Base-by-base conservation (phyloP, 2,113 vertebrate genomes). In the Tylochromis polylepis region DNA sequence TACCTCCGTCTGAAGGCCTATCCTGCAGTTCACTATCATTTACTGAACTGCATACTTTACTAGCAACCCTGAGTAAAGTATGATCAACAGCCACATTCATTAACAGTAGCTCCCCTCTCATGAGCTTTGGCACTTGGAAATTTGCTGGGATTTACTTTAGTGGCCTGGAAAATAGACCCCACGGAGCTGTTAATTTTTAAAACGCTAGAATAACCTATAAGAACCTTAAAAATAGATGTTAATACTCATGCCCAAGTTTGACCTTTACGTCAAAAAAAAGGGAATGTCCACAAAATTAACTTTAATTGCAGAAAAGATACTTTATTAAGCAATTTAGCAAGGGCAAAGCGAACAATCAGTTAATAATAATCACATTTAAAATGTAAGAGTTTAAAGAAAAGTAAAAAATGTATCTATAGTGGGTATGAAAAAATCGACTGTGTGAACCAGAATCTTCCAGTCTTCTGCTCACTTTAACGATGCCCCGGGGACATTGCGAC, bases 401-500 rank as follows among this genome's bases (percentile, higher is more conserved):
- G 55, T 56, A 56, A 12, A 56, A 24, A 14, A 2, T 0, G 41
- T 24, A 24, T 57, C 22, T 24, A 20, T 57, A 24, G 11, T 24
- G 55, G n/a, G n/a, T 56, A 24, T 2, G 24, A 56, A 22, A 55
- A 22, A 6, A 20, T 20, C 10, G 2, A 24, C 55, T 56, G 11
- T 56, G 2, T 57, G 0, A 24, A 57, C 55, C 55, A 12, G n/a
- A 22, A n/a, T 22, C 53, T 56, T 6, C n/a, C 11, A 24, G 55
- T 24, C 11, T 56, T 56, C 55, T 56, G 55, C n/a, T 56, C 2
- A 56, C 55, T 56, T 56, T 6, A 11, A 24, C 1, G 22, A 56
- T 12, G 55, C 2, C 55, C 9, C 55, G 2, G 5, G n/a, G 55
- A 0, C 24, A 56, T 11, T 24, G 55, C 0, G 0, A 12, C 6